Evolutionary conservation across 2,797 vertebrate species (phyloP), one percentile per base, ranked within the genome.

Genomic region (Karalla daura): DNA sequence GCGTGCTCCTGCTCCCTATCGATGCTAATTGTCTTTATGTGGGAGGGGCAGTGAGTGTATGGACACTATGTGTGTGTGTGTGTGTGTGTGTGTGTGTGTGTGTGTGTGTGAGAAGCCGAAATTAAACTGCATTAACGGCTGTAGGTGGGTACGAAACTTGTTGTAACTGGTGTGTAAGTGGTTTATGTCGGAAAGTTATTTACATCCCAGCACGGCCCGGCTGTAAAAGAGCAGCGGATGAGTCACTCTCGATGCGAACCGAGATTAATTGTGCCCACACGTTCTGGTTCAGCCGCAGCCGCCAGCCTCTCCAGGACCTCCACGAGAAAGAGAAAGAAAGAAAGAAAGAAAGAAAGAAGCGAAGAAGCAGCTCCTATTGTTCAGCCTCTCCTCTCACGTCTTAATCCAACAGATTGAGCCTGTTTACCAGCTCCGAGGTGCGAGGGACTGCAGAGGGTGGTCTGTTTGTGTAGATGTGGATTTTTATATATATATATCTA

Each of bases 351-450:
- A 40, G 30, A 17, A 52, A 62, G 58, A 52, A 47, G 66, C 65
- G 21, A 45, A 63, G 37, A 36, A 33, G 66, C 59, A 14, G 52
- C 60, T 70, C 46, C 11, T 61, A 24, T 71, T 68, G 76, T 87
- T 78, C 41, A 21, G 67, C 83, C 76, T 75, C 78, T 74, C 83
- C 76, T 75, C 78, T 74, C 64, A 40, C 71, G 66, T 78, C 78
- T 60, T 33, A 25, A 65, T 74, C 74, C 72, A 63, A 56, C 89
- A 86, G 75, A 74, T 78, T 51, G 83, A 27, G 30, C 45, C 1
- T 91, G 86, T 91, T 88, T 88, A 88, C 78, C 74, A 24, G 60
- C 72, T 53, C 67, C 50, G 35, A 89, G 85, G 87, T 88, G 87
- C 72, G 78, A 76, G 65, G 45, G 76, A 68, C 68, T 81, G 61